These are phyloP conservation scores for Bradypodion pumilum DNA, from an alignment of 2,797 vertebrate genomes.

Conservation along the genomic window DNA sequence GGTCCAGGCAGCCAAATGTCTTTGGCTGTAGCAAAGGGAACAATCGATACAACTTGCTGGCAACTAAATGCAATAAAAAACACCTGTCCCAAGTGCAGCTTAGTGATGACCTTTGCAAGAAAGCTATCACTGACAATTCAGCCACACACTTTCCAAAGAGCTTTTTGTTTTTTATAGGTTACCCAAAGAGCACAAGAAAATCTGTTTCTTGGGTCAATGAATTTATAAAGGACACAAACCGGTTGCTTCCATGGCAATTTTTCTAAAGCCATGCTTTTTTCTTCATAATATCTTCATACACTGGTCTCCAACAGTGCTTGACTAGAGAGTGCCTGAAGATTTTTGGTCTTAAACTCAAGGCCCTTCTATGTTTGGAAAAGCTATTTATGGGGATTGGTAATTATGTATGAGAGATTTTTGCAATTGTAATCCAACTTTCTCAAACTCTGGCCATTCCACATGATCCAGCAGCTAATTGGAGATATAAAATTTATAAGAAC, in stretches of 20 bases:
- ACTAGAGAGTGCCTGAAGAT: too few relatives aligned
- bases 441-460: too few relatives aligned
- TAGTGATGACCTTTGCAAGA: background rate
- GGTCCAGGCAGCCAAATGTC: background rate
- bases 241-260: background rate
- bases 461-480: too few relatives aligned
- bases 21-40: background rate
- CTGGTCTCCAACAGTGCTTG: background rate
- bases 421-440: too few relatives aligned
- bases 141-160: too few relatives aligned
- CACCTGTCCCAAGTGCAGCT: background rate
- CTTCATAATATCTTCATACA: too few relatives aligned
- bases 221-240: background rate
- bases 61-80: background rate
- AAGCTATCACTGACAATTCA: background rate
- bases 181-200: background rate
- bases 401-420: too few relatives aligned
- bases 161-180: background rate
- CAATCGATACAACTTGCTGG: background rate
- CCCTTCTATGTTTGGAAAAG: too few relatives aligned
- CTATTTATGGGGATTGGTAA: too few relatives aligned
- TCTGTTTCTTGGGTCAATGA: background rate
- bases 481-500: too few relatives aligned
- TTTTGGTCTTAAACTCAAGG: too few relatives aligned
- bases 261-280: background rate